Evolutionary conservation across 2,888 invertebrate species (phyloP).

Genomic region (Plebejus melissa): DNA sequence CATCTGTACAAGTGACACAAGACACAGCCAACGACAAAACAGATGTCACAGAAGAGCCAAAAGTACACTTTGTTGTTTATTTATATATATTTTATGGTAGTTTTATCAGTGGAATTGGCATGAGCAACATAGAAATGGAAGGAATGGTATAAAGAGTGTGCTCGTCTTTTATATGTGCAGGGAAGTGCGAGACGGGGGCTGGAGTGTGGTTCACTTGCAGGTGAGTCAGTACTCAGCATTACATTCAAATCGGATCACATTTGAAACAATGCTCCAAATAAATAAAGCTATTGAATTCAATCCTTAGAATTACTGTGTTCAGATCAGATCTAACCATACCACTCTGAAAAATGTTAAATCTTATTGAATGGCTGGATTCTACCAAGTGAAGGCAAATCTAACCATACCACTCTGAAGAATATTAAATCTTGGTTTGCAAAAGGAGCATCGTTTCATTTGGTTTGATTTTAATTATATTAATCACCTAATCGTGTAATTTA

Average conservation of each 20-base stretch:
- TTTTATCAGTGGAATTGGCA: slow-evolving; percentile 69
- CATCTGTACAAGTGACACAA: slow-evolving; percentile 48
- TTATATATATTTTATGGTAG: slow-evolving; percentile 56
- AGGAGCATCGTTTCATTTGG: not conserved
- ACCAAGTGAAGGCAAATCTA: not conserved
- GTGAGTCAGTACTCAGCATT: slow-evolving; percentile 36
- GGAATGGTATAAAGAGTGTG: slow-evolving; percentile 69
- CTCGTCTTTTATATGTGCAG: slow-evolving; percentile 79
- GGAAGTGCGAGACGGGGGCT: slow-evolving; percentile 53
- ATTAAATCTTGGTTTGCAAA: not conserved
- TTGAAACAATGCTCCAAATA: no score
- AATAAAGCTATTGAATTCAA: no score
- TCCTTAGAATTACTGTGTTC: no score
- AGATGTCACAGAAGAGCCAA: slow-evolving; percentile 43
- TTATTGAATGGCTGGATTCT: not conserved
- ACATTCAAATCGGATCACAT: no score
- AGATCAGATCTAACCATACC: no score
- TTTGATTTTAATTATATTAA: not conserved
- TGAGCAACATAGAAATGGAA: slow-evolving; percentile 50
- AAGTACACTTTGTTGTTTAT: slow-evolving; percentile 51
- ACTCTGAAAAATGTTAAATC: no score
- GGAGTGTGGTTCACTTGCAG: slow-evolving; percentile 45
- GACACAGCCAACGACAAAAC: slow-evolving; percentile 43
- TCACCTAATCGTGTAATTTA: not conserved
- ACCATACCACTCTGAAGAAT: not conserved